Evolutionary conservation across 2,888 invertebrate species (phyloP).

Genomic region (Gastracanthus pulcherrimus): DNA sequence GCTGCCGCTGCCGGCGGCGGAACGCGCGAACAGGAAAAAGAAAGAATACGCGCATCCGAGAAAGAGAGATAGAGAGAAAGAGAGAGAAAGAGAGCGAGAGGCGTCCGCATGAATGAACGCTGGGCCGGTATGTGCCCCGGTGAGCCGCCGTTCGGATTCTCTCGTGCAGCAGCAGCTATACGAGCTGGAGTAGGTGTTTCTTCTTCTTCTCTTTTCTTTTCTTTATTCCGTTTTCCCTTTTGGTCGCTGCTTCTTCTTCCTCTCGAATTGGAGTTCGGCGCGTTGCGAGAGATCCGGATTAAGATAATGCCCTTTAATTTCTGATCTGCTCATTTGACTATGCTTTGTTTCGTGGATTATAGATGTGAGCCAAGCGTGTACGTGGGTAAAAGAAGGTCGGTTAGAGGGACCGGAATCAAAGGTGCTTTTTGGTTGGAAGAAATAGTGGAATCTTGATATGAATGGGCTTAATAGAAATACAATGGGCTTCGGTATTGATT

Average conservation of each 20-base stretch:
- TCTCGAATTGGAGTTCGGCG: no score
- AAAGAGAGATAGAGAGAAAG: background rate
- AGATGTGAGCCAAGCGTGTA: no score
- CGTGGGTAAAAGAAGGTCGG: no score
- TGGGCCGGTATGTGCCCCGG: no score
- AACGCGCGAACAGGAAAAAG: background rate
- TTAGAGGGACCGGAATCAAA: background rate
- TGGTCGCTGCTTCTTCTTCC: no score
- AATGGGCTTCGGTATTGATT: no score
- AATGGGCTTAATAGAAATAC: no score
- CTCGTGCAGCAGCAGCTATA: no score
- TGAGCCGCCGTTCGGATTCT: background rate
- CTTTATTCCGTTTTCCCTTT: background rate
- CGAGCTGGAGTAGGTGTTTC: constrained; percentile 26
- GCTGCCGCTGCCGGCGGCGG: background rate
- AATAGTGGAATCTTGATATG: no score
- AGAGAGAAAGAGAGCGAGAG: background rate
- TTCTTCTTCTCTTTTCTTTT: background rate
- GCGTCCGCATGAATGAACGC: constrained; percentile 23
- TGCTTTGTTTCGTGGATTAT: constrained; percentile 22
- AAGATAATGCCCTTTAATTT: constrained; percentile 50
- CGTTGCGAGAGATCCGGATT: constrained; percentile 25
- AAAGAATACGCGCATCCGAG: background rate
- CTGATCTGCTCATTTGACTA: constrained; percentile 28
- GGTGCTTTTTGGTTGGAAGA: no score